These are phyloP conservation scores for Ecliptopera silaceata DNA, from an alignment of 2,888 invertebrate genomes.

Conservation along the genomic window DNA sequence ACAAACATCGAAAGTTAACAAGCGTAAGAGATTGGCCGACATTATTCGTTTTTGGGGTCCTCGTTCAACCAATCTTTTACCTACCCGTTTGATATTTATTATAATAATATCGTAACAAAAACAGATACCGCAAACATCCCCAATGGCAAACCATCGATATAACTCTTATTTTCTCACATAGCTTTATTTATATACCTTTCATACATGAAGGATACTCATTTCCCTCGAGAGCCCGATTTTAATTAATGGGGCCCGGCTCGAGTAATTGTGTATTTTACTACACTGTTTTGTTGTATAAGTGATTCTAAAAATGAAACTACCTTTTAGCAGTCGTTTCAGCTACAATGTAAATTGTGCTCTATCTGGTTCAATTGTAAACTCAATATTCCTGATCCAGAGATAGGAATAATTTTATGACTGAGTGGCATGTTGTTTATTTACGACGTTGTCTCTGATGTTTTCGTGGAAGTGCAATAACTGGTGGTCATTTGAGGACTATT, in stretches of 20 bases:
- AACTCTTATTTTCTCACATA: background rate
- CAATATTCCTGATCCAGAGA: background rate
- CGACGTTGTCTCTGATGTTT: too few relatives aligned
- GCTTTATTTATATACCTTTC: conserved; percentile 18
- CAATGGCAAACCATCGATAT: conserved; percentile 3
- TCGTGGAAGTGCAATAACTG: too few relatives aligned
- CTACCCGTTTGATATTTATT: background rate
- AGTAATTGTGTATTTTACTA: conserved; percentile 30
- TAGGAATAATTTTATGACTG: too few relatives aligned
- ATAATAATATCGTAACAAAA: background rate
- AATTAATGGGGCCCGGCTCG: conserved; percentile 31
- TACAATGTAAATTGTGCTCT: background rate
- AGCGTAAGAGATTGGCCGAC: too few relatives aligned
- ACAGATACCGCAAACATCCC: background rate
- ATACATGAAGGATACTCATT: conserved; percentile 22
- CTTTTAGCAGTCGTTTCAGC: too few relatives aligned
- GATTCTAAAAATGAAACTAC: too few relatives aligned
- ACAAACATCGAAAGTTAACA: too few relatives aligned
- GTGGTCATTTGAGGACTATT: too few relatives aligned
- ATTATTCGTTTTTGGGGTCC: too few relatives aligned
- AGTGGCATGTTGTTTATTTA: too few relatives aligned
- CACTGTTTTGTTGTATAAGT: conserved; percentile 18
- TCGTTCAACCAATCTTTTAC: too few relatives aligned
- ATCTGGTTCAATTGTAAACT: background rate
- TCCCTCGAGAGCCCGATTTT: conserved; percentile 27